Conservation (phyloP, 2,113 vertebrate genomes). For the Numida meleagris region DNA sequence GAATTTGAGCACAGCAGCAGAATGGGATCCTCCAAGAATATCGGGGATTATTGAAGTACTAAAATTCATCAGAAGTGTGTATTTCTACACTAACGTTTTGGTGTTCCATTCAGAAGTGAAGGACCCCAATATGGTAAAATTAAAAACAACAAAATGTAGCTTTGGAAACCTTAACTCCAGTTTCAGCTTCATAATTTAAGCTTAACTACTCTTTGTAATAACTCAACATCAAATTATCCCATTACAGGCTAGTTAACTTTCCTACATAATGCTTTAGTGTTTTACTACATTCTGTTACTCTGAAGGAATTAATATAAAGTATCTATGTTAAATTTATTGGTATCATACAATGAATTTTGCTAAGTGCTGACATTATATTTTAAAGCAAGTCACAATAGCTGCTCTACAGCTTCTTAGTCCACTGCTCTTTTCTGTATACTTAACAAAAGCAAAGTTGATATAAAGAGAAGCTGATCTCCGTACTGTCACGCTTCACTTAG, state of each 20-base stretch:
- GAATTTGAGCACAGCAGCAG: neutral
- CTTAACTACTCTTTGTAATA: neutral
- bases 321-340: neutral
- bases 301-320: neutral
- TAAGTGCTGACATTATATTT: neutral
- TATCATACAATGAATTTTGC: neutral
- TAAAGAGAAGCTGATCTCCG: neutral
- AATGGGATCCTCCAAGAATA: neutral
- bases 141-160: neutral
- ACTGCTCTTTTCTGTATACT: neutral
- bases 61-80: neutral
- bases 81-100: neutral
- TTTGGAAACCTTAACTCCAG: neutral
- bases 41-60: neutral
- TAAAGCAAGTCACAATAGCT: neutral
- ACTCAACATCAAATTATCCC: neutral
- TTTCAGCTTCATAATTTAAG: neutral
- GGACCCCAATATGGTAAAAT: neutral
- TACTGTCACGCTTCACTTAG: neutral
- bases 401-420: neutral
- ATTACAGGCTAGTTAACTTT: neutral
- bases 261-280: neutral
- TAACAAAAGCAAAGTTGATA: fast-evolving
- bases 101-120: neutral
- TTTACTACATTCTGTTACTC: neutral